Evolutionary conservation across 1,140 invertebrate species (phyloP), one percentile per base, ranked within the genome.

Genomic region (Drosophila malerkotliana): DNA sequence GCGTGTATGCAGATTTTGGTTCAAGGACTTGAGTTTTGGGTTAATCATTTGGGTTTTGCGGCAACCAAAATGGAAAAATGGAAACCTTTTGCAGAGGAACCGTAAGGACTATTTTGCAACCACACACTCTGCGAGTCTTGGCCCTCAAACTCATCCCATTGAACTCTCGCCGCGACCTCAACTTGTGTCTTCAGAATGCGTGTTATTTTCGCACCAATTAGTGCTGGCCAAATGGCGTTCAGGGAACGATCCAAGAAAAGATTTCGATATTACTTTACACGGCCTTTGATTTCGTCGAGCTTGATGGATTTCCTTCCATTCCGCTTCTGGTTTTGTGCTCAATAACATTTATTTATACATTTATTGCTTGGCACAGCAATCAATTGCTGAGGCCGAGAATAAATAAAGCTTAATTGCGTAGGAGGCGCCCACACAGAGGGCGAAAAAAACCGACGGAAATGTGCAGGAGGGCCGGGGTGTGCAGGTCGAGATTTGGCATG

Each of bases 321-420:
- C 26, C 37, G 44, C 51, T 34, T 37, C 44, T 39, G 47, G 28
- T 32, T 44, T 53, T 66, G 64, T 60, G 71, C 83, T 79, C 83
- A 75, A 79, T 88, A 83, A 88, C 77, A 85, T 85, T 85, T 87
- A 87, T 88, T 79, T 87, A 82, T 82, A 87, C 83, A 69, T 85
- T 85, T 85, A 85, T 85, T 85, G 82, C 82, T 87, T 75, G 57
- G 76, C 79, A 71, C 71, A 78, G 83, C 83, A 89, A 88, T 88
- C 83, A 77, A 88, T 83, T 59, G 61, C 51, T 52, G 63, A 61
- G 76, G 79, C 79, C 68, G 58, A 83, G 73, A 83, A 88, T 88
- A 88, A 88, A 88, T 88, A 88, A 89, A 85, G 79, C 84, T 88
- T 88, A 88, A 88, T 88, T 88, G 83, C 71, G 79, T 71, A 57